Evolutionary conservation across 2,113 vertebrate genomes (phyloP), one percentile per base, ranked within the genome.

Genomic region (Cairina moschata): DNA sequence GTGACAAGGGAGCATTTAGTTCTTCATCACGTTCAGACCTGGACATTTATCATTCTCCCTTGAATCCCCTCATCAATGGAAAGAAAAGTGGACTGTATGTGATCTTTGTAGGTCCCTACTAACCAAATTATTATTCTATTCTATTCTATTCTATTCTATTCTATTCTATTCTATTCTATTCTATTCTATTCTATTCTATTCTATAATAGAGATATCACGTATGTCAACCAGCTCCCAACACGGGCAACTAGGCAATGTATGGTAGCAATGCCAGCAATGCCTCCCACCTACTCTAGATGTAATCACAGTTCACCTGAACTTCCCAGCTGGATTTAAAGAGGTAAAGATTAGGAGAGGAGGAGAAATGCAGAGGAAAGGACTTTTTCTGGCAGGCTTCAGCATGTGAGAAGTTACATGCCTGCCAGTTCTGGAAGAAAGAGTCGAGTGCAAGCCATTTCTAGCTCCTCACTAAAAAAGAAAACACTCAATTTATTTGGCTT

Each of bases 31-130:
- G 48, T 26, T 1, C 40, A 88, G 23, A 78, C 4, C 15, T 50
- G 56, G 56, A 22, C 23, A 48, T 90, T 73, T 26, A 34, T 17
- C 72, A 11, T 54, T n/a, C 32, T 75, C n/a, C 7, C 48, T 34
- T 1, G 1, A 83, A 46, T 2, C 2, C 0, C 5, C 15, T 55
- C 58, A n/a, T 59, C 56, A 48, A 15, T 13, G 28, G 34, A 50
- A 60, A 72, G 18, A 25, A 48, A 63, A 67, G 25, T 13, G 65
- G 68, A 21, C 4, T 73, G 21, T 14, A 23, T 56, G 16, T 56
- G 28, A 40, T 65, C 36, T 28, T 40, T 40, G 36, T 29, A 40
- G 17, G 36, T 65, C 62, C 26, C 17, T 65, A 38, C 26, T 38
- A 65, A 40, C 28, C 17, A 8, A 40, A 65, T 8, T 40, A 65